A percentile compares a stretch with the other conserved stretches of the same genome.
Evolutionary conservation across 2,797 vertebrate species (phyloP).

Genomic region (Urocyon cinereoargenteus): DNA sequence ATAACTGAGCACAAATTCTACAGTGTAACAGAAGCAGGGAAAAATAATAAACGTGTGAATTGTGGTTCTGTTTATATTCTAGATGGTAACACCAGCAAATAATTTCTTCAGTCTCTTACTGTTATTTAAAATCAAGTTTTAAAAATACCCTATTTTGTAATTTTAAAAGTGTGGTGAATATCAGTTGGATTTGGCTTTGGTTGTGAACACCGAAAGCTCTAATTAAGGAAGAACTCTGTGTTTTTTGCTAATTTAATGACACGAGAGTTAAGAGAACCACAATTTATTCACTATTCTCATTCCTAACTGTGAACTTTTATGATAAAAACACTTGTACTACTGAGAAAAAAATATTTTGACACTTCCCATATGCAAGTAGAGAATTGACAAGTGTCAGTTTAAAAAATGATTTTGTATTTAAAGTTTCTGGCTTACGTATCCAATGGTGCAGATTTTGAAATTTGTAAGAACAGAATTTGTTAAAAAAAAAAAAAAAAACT

Average conservation of each 20-base stretch:
- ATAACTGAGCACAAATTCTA: conserved; percentile 59
- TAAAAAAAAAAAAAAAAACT: conserved; percentile 67
- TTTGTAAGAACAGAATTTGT: conserved; percentile 84
- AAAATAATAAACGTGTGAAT: conserved; percentile 64
- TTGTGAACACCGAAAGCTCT: conserved; percentile 58
- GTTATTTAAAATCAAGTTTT: conserved; percentile 49
- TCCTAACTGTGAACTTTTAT: conserved; percentile 69
- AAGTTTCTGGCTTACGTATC: conserved; percentile 79
- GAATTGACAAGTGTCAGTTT: conserved; percentile 78
- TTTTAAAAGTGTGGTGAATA: conserved; percentile 66
- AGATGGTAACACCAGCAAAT: neutral
- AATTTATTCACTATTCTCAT: conserved; percentile 64
- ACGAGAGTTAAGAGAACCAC: conserved; percentile 71
- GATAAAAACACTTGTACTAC: conserved; percentile 66
- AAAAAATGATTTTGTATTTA: conserved; percentile 83
- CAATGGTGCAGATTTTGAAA: conserved; percentile 83
- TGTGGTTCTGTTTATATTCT: conserved; percentile 65
- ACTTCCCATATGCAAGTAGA: conserved; percentile 78
- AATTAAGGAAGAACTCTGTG: conserved; percentile 53
- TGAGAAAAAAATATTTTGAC: conserved; percentile 70
- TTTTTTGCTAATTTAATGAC: conserved; percentile 69
- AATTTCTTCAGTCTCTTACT: neutral
- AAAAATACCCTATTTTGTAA: neutral
- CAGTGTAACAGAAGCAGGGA: conserved; percentile 50
- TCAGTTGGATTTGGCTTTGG: conserved; percentile 64